These are phyloP conservation scores for Callocephalon fimbriatum DNA, from an alignment of 2,113 vertebrate genomes.

Conservation along the genomic window DNA sequence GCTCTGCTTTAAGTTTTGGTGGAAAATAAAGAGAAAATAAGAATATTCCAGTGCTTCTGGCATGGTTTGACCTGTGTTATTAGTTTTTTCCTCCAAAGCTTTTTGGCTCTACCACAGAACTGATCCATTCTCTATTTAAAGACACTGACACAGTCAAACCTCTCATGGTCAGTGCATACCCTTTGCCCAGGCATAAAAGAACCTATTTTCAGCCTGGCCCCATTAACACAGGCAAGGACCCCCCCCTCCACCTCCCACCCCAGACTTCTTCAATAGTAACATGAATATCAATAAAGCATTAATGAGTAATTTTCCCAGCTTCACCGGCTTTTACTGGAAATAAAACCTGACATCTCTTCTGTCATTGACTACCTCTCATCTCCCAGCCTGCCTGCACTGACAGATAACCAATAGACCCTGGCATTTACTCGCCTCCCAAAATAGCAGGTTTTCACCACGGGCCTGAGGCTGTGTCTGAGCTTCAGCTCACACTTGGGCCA, in stretches of 20 bases:
- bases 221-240: slow-evolving; percentile 50
- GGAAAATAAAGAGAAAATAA: neutral
- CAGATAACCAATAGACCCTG: slow-evolving; percentile 32
- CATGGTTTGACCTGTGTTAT: neutral
- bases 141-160: neutral
- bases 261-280: slow-evolving; percentile 68
- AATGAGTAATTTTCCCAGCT: slow-evolving; percentile 76
- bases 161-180: slow-evolving; percentile 27
- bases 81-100: slow-evolving; percentile 26
- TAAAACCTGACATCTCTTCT: slow-evolving; percentile 58
- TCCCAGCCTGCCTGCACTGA: neutral
- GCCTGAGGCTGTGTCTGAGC: neutral
- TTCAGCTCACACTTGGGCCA: neutral
- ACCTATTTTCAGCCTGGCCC: slow-evolving; percentile 62
- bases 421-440: neutral
- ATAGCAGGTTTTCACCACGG: neutral
- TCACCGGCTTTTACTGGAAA: slow-evolving; percentile 76
- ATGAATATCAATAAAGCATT: slow-evolving; percentile 75
- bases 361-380: slow-evolving; percentile 62
- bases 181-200: slow-evolving; percentile 65
- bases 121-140: slow-evolving; percentile 6
- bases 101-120: slow-evolving; percentile 16
- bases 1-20: slow-evolving; percentile 18
- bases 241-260: neutral
- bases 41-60: neutral